phyloP scores from a whole-genome alignment of 2,113 vertebrate genomes.

The Eleginops maclovinus region DNA sequence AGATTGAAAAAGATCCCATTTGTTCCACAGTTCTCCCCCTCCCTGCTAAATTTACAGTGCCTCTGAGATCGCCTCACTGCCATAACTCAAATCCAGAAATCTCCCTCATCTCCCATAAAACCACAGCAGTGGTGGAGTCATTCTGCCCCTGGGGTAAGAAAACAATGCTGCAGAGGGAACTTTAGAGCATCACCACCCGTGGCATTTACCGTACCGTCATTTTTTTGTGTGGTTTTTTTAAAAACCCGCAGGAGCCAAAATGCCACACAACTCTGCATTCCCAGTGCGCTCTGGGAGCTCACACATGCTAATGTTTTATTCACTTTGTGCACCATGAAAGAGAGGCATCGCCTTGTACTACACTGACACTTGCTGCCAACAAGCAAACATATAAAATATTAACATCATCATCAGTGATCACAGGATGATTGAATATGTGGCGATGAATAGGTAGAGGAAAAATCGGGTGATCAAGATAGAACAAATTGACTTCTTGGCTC shows the following conservation, averaged over 20 bases:
- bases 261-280: conserved; percentile 65
- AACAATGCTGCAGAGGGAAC: conserved; percentile 72
- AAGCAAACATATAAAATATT: conserved; percentile 83
- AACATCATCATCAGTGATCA: conserved; percentile 73
- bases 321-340: conserved; percentile 81
- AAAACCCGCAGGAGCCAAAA: conserved; percentile 72
- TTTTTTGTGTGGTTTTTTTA: conserved; percentile 26
- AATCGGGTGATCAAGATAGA: background rate
- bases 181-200: conserved; percentile 70
- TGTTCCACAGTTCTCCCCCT: conserved; percentile 62
- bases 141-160: conserved; percentile 66
- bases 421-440: conserved; percentile 49
- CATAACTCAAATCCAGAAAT: conserved; percentile 67
- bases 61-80: conserved; percentile 59
- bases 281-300: conserved; percentile 41
- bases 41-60: conserved; percentile 67
- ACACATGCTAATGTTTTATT: conserved; percentile 83
- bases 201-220: conserved; percentile 60
- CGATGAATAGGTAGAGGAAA: conserved; percentile 33
- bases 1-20: conserved; percentile 67
- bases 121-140: conserved; percentile 63
- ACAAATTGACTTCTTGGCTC: background rate
- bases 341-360: conserved; percentile 67
- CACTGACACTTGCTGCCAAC: conserved; percentile 72
- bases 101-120: conserved; percentile 62